Evolutionary conservation across 1,140 invertebrate species (phyloP).

Genomic region (Ostrea edulis): DNA sequence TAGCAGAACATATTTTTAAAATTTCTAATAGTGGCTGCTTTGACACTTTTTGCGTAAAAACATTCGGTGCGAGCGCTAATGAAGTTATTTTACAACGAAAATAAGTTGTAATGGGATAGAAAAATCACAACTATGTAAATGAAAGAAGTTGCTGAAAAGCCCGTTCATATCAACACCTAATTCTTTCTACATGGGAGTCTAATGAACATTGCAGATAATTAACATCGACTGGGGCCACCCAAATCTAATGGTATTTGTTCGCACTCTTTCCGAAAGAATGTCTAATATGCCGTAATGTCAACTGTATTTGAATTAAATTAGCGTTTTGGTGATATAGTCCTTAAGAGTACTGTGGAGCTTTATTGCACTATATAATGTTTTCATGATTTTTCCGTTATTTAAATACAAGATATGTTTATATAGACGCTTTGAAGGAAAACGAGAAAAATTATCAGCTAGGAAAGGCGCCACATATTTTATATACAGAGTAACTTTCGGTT

Average conservation of each 20-base stretch:
- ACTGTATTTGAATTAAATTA: conserved; percentile 27
- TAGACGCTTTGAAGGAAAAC: conserved; percentile 6
- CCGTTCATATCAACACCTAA: not conserved
- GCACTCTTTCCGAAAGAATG: conserved; percentile 10
- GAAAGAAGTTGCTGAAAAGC: conserved; percentile 4
- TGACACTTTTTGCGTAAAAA: conserved; percentile 27
- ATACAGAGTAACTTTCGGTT: not conserved
- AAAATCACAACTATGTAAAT: conserved; percentile 19
- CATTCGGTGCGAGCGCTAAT: not conserved
- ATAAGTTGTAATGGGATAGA: not conserved
- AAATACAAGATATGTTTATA: not conserved
- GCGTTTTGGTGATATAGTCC: not conserved
- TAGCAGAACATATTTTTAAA: too few species aligned
- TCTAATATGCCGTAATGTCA: conserved; percentile 25
- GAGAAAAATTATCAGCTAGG: not conserved
- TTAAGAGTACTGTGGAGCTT: not conserved
- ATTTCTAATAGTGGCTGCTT: not conserved
- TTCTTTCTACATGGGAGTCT: conserved; percentile 13
- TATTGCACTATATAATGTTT: not conserved
- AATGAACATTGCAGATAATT: conserved; percentile 27
- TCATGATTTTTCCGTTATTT: conserved; percentile 1
- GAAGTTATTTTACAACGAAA: conserved; percentile 23
- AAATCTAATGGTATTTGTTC: conserved; percentile 7
- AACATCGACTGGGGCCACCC: conserved; percentile 14
- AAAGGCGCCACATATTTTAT: not conserved